Percentiles rank a stretch among this genome's conserved stretches.
phyloP scores from a whole-genome alignment of 2,888 invertebrate genomes.

The Diabrotica balteata region DNA sequence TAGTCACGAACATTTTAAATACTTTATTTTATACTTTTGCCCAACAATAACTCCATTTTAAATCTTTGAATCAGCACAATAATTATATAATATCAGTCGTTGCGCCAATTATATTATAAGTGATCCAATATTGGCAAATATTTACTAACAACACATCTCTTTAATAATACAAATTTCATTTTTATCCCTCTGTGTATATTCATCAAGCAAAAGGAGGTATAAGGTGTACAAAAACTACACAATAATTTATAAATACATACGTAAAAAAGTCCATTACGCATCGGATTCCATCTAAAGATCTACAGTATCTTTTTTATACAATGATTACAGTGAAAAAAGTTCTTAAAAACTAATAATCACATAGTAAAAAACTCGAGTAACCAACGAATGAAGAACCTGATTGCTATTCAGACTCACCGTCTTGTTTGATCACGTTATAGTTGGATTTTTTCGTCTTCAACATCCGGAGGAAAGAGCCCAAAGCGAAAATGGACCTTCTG shows the following conservation, averaged over 20 bases:
- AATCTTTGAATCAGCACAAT: conserved; percentile 17
- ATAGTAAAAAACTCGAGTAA: conserved; percentile 13
- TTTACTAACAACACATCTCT: conserved; percentile 3
- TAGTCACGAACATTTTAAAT: neutral
- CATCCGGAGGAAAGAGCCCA: conserved; percentile 79
- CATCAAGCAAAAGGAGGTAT: conserved; percentile 19
- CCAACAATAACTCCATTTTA: conserved; percentile 11
- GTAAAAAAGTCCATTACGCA: conserved; percentile 9
- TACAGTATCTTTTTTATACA: conserved; percentile 15
- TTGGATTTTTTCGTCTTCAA: conserved; percentile 77
- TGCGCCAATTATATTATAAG: conserved; percentile 16
- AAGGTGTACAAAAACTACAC: conserved; percentile 27
- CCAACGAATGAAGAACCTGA: neutral
- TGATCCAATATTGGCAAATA: conserved; percentile 6
- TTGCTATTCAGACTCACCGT: conserved; percentile 55
- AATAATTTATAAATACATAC: conserved; percentile 20
- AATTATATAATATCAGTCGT: conserved; percentile 21
- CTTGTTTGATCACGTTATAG: conserved; percentile 75
- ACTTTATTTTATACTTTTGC: conserved; percentile 7
- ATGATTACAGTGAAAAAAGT: conserved; percentile 14
- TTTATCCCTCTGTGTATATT: conserved; percentile 14
- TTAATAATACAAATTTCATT: conserved; percentile 17
- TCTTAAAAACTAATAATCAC: conserved; percentile 14
- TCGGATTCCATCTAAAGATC: neutral
- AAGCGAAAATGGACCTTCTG: conserved; percentile 76